Percentiles rank a stretch among this genome's conserved stretches.
phyloP scores from a whole-genome alignment of 1,140 invertebrate species.

The Bombus cullumanus region DNA sequence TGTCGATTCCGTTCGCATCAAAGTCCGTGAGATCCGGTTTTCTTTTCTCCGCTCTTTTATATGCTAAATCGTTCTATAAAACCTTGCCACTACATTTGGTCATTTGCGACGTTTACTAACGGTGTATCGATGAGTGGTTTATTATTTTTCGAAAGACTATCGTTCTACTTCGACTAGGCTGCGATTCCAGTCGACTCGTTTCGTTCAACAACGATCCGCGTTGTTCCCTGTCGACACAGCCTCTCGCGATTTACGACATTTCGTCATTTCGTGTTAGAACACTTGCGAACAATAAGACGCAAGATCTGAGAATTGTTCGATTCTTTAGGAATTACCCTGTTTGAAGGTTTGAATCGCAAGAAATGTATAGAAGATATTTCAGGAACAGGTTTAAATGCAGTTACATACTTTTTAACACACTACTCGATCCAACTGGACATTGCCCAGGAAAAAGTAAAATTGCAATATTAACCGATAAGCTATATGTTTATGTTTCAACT shows the following conservation, averaged over 20 bases:
- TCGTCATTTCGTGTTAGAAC: too few species aligned
- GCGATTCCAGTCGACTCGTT: neutral
- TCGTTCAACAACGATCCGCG: neutral
- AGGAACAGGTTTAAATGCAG: too few species aligned
- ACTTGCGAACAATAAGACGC: neutral
- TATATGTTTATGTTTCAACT: too few species aligned
- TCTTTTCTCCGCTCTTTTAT: neutral
- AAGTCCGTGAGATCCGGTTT: slow-evolving; percentile 19
- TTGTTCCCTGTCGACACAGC: neutral
- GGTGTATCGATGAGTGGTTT: neutral
- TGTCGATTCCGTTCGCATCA: neutral
- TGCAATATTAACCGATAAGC: too few species aligned
- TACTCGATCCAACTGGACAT: too few species aligned
- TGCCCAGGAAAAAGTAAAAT: too few species aligned
- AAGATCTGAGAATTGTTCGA: too few species aligned
- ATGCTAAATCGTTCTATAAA: neutral
- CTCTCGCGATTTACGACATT: neutral
- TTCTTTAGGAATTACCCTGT: too few species aligned
- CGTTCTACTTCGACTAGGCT: neutral
- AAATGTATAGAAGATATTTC: too few species aligned
- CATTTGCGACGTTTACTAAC: neutral
- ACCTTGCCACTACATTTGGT: neutral
- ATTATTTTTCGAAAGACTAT: neutral
- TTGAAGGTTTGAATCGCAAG: too few species aligned
- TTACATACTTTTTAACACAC: too few species aligned